phyloP scores from a whole-genome alignment of 2,797 vertebrate species.

The Rhynchonycteris naso region DNA sequence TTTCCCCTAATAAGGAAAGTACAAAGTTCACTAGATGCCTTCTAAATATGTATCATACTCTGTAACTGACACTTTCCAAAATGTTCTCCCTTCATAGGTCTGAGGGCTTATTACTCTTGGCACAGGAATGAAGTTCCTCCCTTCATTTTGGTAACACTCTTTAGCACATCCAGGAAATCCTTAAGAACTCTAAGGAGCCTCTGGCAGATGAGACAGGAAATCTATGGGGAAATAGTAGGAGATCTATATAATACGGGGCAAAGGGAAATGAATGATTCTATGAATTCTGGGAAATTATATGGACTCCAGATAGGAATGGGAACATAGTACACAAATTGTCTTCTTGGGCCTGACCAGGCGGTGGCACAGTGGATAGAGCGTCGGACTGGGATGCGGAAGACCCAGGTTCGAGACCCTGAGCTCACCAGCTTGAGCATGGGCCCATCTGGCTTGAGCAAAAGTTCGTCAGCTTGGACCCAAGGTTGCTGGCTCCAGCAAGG shows the following conservation, averaged over 20 bases:
- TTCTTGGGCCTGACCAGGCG: no score
- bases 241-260: background rate
- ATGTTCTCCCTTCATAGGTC: background rate
- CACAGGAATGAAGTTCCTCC: background rate
- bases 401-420: no score
- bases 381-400: no score
- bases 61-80: background rate
- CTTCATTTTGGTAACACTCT: constrained; percentile 1
- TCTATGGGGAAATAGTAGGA: background rate
- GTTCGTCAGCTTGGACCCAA: no score
- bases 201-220: background rate
- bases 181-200: background rate
- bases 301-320: background rate
- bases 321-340: background rate
- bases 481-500: no score
- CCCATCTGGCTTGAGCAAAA: no score
- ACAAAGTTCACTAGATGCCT: background rate
- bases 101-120: background rate
- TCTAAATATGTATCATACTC: background rate
- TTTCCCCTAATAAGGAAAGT: constrained; percentile 7
- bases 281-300: background rate
- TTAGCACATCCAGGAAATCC: background rate
- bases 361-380: no score
- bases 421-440: no score
- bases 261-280: background rate